These are phyloP conservation scores for Anser cygnoides DNA, from an alignment of 2,113 vertebrate species.

Conservation along the genomic window DNA sequence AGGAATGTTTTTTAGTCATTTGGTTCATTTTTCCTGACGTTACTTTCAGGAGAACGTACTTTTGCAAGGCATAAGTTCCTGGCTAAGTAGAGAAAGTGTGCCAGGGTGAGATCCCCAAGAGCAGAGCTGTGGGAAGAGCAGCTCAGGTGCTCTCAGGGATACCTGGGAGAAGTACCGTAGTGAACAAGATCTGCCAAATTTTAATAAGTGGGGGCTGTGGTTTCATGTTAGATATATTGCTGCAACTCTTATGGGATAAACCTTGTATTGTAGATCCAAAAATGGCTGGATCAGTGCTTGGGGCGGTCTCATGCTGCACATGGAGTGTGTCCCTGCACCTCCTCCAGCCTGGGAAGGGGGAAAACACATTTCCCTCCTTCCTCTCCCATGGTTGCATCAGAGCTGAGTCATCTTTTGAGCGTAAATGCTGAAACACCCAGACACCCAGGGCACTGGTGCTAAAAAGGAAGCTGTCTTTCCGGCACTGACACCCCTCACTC, in stretches of 20 bases:
- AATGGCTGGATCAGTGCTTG: fast-evolving
- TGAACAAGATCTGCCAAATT: not conserved
- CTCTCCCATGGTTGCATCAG: fast-evolving
- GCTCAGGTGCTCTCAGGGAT: not conserved
- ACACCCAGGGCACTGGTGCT: not conserved
- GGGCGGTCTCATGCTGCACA: fast-evolving
- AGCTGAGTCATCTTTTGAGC: fast-evolving
- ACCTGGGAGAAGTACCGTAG: not conserved
- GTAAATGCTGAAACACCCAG: fast-evolving
- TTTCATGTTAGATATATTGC: not conserved
- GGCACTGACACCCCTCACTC: not conserved
- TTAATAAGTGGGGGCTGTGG: not conserved
- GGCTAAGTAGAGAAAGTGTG: not conserved
- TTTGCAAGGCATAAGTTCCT: not conserved
- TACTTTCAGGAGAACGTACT: not conserved
- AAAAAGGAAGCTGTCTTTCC: not conserved
- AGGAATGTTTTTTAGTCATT: not conserved
- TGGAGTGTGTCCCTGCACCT: not conserved
- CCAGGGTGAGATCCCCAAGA: not conserved
- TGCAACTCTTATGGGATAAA: fast-evolving
- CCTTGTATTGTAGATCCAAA: not conserved
- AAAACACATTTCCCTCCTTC: not conserved
- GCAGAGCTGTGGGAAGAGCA: not conserved
- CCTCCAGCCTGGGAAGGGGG: not conserved
- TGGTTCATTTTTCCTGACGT: not conserved